A percentile compares a stretch with the other conserved stretches of the same genome.
Evolutionary conservation across 2,888 invertebrate species (phyloP).

Genomic region (Drosophila atripex): DNA sequence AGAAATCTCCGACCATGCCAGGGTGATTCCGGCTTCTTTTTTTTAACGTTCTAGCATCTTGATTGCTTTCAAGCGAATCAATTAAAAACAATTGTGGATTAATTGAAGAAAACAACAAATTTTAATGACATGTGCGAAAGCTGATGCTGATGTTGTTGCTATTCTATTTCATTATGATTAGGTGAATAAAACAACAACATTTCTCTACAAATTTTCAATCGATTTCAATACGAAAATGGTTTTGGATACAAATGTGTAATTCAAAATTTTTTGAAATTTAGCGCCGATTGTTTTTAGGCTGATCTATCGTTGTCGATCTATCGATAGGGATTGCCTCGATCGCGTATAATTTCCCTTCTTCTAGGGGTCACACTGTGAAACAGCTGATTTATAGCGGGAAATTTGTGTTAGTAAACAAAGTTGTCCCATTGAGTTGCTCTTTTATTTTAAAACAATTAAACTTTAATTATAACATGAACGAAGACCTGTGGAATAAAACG

Average conservation of each 20-base stretch:
- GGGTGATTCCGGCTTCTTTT: constrained; percentile 37
- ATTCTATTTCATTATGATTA: background rate
- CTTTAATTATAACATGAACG: constrained; percentile 6
- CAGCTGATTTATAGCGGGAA: background rate
- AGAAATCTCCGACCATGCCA: constrained; percentile 31
- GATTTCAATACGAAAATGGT: too few relatives aligned
- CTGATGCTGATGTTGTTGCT: background rate
- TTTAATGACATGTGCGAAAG: background rate
- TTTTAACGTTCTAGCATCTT: background rate
- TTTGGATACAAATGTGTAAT: too few relatives aligned
- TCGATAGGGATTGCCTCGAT: background rate
- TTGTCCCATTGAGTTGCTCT: background rate
- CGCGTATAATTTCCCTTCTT: background rate
- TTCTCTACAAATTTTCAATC: too few relatives aligned
- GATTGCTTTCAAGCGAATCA: constrained; percentile 44
- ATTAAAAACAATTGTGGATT: constrained; percentile 57
- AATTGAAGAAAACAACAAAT: background rate
- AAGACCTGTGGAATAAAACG: constrained; percentile 1
- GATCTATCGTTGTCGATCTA: background rate
- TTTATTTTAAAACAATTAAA: background rate
- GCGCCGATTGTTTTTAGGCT: constrained; percentile 2
- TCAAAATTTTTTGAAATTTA: background rate
- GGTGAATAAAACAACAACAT: too few relatives aligned
- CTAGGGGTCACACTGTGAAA: background rate
- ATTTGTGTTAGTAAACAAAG: background rate